Conservation (phyloP, 2,888 invertebrate genomes). For the Aspidiotus rigidus region DNA sequence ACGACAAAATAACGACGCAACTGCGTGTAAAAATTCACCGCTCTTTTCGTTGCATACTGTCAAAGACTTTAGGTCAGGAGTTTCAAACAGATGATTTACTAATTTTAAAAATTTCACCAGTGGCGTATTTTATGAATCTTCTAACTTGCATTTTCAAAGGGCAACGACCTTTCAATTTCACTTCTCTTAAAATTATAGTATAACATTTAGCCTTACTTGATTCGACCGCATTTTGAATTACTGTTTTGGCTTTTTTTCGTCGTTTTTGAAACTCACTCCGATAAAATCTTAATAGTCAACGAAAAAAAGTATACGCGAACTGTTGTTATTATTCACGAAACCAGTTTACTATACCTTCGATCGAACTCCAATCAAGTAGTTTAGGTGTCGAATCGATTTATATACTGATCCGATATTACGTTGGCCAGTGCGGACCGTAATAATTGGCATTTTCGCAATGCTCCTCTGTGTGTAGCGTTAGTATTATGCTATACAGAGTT, state of each 20-base stretch:
- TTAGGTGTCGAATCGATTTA: constrained; percentile 18
- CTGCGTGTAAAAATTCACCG: too few species aligned
- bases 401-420: constrained; percentile 5
- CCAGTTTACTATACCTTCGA: background rate
- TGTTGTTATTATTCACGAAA: too few species aligned
- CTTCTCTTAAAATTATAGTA: background rate
- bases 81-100: too few species aligned
- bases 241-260: background rate
- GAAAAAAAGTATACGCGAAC: background rate
- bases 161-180: background rate
- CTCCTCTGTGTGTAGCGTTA: too few species aligned
- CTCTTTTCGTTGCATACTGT: too few species aligned
- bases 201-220: background rate
- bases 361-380: background rate
- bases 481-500: background rate
- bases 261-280: background rate
- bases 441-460: constrained; percentile 21
- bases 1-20: too few species aligned
- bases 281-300: background rate
- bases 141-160: background rate
- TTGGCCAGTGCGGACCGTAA: constrained; percentile 10
- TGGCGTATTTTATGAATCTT: too few species aligned
- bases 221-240: background rate
- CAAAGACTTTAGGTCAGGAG: too few species aligned
- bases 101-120: too few species aligned